Conservation (phyloP, 2,797 vertebrate species). For the Sardinella longiceps region DNA sequence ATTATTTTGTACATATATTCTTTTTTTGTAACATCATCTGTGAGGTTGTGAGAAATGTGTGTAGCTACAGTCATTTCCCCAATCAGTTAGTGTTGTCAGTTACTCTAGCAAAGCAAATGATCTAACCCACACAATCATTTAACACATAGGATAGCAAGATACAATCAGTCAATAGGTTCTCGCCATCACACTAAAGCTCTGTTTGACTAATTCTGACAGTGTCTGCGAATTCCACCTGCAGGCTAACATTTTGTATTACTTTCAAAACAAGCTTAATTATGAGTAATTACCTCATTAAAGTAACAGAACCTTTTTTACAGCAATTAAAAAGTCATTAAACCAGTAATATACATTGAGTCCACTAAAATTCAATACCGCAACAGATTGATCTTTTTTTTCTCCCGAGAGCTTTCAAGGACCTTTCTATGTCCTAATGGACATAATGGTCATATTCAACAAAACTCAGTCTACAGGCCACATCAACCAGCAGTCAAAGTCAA, state of each 20-base stretch:
- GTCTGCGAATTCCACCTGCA: background rate
- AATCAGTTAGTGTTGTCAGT: background rate
- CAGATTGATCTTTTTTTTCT: background rate
- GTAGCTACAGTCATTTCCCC: background rate
- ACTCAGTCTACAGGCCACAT: background rate
- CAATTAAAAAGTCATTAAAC: constrained; percentile 25
- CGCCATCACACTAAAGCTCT: background rate
- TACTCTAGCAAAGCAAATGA: background rate
- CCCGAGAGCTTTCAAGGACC: background rate
- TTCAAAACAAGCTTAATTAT: constrained; percentile 19
- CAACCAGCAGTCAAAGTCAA: background rate
- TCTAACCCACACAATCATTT: background rate
- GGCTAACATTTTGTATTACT: background rate
- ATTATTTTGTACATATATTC: no score
- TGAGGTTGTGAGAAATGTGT: background rate
- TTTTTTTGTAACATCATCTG: background rate
- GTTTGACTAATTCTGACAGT: background rate
- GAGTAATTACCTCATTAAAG: constrained; percentile 16
- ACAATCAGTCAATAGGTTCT: background rate
- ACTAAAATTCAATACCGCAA: background rate
- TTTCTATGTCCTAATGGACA: background rate
- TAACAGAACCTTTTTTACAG: constrained; percentile 12
- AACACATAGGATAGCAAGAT: background rate
- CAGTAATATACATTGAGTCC: constrained; percentile 15
- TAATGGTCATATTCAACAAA: background rate